Evolutionary conservation across 30 jellyfish, hydroid and myxozoan genomes (phyloP), one percentile per base, ranked within the genome.

Genomic region (Nemopilema nomurai): DNA sequence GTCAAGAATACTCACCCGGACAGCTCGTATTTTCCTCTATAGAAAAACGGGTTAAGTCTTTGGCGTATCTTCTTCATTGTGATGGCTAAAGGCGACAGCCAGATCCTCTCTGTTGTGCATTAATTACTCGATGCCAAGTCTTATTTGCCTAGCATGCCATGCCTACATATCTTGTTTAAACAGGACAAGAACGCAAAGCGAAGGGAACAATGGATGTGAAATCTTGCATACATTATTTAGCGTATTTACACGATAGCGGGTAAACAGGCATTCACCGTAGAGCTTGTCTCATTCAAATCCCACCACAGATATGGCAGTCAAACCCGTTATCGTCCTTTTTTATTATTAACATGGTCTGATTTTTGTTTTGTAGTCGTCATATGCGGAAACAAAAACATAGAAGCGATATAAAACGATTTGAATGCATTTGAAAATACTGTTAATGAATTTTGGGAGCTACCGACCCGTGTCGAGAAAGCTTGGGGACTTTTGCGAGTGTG

Each of bases 21-120:
- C 0, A 70, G 8, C 4, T 70, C 80, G 63, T 70, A 70, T 28
- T 70, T 70, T 8, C 50, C 28, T 70, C 80, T 70, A 16, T 51
- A 28, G 28, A 70, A 70, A 6, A 41, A 41, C 63, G 64, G 80
- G 49, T 70, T 70, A n/a, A 70, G 49, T 17, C 50, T 70, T 24
- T 70, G 62, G 33, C 80, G 80, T 23, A 70, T 4, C 4, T 51
- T 57, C 27, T 70, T 70, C 80, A 70, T 70, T 41, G 6, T 13
- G 13, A 3, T 41, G 57, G 13, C 57, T 41, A 41, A 41, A 41
- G 57, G 57, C 57, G 57, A 41, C 57, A 41, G 57, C 6, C 57
- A 41, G 13, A 13, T 41, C 57, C 57, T 41, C 57, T 41, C 57
- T 41, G 57, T 41, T 41, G 57, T 41, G 9, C 13, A 3, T 41